These are phyloP conservation scores for Fulmarus glacialis DNA, from an alignment of 2,113 vertebrate genomes.

Conservation along the genomic window DNA sequence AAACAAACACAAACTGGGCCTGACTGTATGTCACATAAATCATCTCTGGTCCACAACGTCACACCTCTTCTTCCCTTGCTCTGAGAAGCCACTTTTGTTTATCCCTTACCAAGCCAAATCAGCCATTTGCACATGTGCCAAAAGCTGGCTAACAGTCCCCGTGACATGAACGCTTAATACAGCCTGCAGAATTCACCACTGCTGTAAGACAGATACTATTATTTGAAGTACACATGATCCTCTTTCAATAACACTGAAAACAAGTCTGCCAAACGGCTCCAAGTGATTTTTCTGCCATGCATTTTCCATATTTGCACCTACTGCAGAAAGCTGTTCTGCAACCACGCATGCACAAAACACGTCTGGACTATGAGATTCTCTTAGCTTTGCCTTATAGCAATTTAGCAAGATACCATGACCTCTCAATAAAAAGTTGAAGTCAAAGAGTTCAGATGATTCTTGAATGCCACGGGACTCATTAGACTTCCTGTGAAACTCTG, in stretches of 20 bases:
- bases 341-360: not conserved
- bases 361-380: not conserved
- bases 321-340: not conserved
- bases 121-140: not conserved
- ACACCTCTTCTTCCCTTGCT: not conserved
- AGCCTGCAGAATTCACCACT: not conserved
- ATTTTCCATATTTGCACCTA: not conserved
- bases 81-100: not conserved
- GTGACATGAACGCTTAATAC: not conserved
- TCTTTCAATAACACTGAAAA: not conserved
- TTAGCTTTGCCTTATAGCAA: not conserved
- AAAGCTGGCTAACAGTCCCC: not conserved
- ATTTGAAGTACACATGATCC: not conserved
- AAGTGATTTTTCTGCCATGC: not conserved
- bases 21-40: not conserved
- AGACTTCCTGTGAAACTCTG: not conserved
- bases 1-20: not conserved
- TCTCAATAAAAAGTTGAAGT: not conserved
- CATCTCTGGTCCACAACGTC: not conserved
- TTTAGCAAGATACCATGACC: not conserved
- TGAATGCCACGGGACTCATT: not conserved
- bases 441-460: not conserved
- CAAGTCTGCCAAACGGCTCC: not conserved
- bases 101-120: not conserved
- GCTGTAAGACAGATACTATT: not conserved